phyloP scores from a whole-genome alignment of 2,113 vertebrate species.

The Spilogale gracilis region DNA sequence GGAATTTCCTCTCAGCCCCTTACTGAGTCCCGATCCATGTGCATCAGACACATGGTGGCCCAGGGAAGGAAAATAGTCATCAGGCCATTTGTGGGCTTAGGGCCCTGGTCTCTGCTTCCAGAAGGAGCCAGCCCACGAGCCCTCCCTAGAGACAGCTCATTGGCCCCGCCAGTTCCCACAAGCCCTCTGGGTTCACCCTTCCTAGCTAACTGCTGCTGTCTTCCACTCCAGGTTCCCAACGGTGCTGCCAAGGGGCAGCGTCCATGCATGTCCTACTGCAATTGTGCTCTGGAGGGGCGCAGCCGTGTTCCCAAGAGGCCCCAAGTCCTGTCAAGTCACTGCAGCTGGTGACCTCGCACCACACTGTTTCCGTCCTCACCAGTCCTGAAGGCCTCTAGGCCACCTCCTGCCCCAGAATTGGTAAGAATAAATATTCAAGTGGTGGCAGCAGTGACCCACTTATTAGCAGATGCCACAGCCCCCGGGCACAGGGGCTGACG shows the following conservation, averaged over 20 bases:
- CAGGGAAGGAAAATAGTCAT: background rate
- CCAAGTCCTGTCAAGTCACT: background rate
- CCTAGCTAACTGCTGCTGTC: fast-evolving
- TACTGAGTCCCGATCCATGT: background rate
- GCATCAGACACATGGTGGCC: fast-evolving
- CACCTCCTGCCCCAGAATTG: constrained; percentile 68
- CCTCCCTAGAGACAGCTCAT: fast-evolving
- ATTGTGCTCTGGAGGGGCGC: background rate
- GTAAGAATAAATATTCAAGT: constrained; percentile 82
- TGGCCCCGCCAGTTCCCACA: fast-evolving
- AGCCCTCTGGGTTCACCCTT: background rate
- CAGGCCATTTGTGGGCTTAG: too few relatives aligned
- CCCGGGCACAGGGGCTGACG: constrained; percentile 78
- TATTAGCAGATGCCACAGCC: constrained; percentile 80
- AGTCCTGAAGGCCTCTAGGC: constrained; percentile 76
- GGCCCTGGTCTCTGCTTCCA: background rate
- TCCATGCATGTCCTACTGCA: too few relatives aligned
- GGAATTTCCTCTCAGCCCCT: fast-evolving
- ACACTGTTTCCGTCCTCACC: background rate
- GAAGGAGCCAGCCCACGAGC: fast-evolving
- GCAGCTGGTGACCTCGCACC: background rate
- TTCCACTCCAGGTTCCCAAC: fast-evolving
- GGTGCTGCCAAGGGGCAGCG: fast-evolving
- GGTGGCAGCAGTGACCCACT: constrained; percentile 84
- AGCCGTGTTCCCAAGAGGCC: fast-evolving